Base-by-base conservation (phyloP, 1,140 invertebrate species). In the Lordiphosa stackelbergi region DNA sequence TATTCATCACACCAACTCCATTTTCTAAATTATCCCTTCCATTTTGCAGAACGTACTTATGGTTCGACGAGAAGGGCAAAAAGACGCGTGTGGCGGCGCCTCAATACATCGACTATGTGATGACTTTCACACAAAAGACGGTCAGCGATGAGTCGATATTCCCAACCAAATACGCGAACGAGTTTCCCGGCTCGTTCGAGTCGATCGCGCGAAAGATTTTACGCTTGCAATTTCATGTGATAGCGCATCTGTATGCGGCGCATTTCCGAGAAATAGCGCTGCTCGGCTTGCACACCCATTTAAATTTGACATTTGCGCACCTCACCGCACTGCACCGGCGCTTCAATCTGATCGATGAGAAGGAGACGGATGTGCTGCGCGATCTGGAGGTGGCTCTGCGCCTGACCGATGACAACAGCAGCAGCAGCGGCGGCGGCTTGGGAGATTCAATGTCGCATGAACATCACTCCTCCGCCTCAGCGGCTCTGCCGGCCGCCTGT, bases 61-160 rank as follows among this genome's bases (percentile, higher is more conserved):
- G 97, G 97, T 95, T 97, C 90, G 97, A 99, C 90, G 97, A 99
- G 88, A 98, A 97, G 90, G 97, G 97, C 43, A 99, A 99, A 90
- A 98, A 98, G 90, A 95, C 94, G 45, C 95, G 96, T 89, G 95
- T 98, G 74, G 94, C 97, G 65, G 97, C 97, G 62, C 96, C 97
- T 64, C 97, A 99, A 90, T 99, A 99, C 90, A 95, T 99, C 89
- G 97, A 99, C 90, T 98, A 97, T 90, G 96, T 98, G 85, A 98
- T 98, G 95, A 97, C 97, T 45, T 98, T 95, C 90, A 97, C 95
- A 66, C 97, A 99, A 89, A 97, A 97, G 90, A 97, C 96, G 73
- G 94, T 99, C 89, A 97, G 94, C 89, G 97, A 99, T 90, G 97
- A 99, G 91, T 92, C 93, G 85, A 93, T 98, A 88, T 99, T 99